Evolutionary conservation across 1,140 invertebrate genomes (phyloP), one percentile per base, ranked within the genome.

Genomic region (Lineus longissimus): DNA sequence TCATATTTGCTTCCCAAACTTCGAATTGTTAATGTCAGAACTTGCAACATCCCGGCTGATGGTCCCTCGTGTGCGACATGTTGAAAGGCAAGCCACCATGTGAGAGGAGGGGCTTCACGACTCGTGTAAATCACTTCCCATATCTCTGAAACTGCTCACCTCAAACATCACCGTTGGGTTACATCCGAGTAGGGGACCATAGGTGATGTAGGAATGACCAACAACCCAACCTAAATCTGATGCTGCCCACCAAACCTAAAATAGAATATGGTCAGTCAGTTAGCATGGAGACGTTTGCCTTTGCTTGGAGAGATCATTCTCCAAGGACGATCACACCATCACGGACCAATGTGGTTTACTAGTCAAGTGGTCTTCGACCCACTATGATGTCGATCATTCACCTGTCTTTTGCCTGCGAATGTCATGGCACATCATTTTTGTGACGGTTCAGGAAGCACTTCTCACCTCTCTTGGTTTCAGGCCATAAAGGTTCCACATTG

Each of bases 181-280:
- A 0, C 93, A 89, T 67, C 88, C 87, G 0, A 93, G 77, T 0
- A 97, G 81, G 0, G 94, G 94, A 1, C 88, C 93, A 70, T 97
- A 97, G 76, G 91, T 93, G 60, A 95, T 95, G 73, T 95, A 97
- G 0, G 92, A 94, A 77, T 94, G 93, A 1, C 94, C 94, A 1
- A 95, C 93, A 0, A 96, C 92, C 94, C 94, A 97, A 1, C 94
- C 92, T 63, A 92, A 84, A 76, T 95, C 92, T 55, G 84, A 85
- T 0, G 92, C 93, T 0, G 93, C 92, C 29, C 88, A 89, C 93
- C 93, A 97, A 2, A 91, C 74, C 74, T 81, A 64, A 23, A 70
- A 62, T 41, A 59, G 22, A 19, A 27, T 15, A 27, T 30, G 31
- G 33, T 25, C 9, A 19, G 2, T 22, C 7, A 61, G 6, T 7